Evolutionary conservation across 2,797 vertebrate species (phyloP), one percentile per base, ranked within the genome.

Genomic region (Acanthis flammea): DNA sequence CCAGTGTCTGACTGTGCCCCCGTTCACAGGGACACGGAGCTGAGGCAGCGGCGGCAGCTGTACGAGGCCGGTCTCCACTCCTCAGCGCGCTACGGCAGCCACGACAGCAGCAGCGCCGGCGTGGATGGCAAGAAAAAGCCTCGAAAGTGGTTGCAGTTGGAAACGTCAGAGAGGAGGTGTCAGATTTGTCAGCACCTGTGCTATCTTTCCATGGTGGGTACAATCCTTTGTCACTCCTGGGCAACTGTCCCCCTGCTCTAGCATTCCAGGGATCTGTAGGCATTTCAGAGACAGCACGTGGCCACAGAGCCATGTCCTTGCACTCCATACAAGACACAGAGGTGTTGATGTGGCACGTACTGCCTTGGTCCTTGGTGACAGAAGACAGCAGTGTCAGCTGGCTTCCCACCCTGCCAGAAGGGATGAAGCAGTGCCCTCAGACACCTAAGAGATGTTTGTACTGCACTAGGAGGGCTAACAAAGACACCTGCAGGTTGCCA

Each of bases 181-280:
- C 99, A 99, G 98, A 99, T 99, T 88, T 99, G 99, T 97, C 99
- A 99, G 97, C 99, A 99, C 96, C 98, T 99, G 88, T 99, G 99
- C 97, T 99, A 99, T 93, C 97, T 99, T 81, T 99, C 99, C 89
- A 99, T 99, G 99, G 99, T 99, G 96, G 98, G 98, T 72, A 18
- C 23, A 58, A 10, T 7, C 31, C 39, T 48, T n/a, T 19, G 47
- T 39, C 30, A 3, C 27, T 2, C 0, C 50, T 7, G 39, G 30
- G n/a, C 48, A 6, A 7, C 37, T 9, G 41, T 11, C 8, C 19
- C 33, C 35, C 14, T 3, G 5, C 6, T 53, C 23, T 21, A 21
- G 21, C 4, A 7, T 8, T 7, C 31, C 27, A 30, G 31, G 1
- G 10, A 47, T 4, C 27, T 12, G 0, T 0, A 13, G 39, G 42